phyloP scores from a whole-genome alignment of 2,797 vertebrate genomes.

The Paramormyrops hopkinsi region DNA sequence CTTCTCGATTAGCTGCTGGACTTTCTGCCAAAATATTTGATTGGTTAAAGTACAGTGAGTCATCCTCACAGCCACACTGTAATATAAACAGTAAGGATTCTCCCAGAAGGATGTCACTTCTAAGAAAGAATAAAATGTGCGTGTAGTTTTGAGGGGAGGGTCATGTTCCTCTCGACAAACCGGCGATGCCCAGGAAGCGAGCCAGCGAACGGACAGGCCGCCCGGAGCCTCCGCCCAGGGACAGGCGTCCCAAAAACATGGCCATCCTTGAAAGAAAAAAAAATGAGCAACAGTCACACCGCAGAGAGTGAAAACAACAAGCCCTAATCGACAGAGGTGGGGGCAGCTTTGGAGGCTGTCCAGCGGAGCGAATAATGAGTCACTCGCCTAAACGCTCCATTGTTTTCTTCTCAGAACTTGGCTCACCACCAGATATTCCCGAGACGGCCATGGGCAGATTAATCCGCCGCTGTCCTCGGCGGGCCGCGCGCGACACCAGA shows the following conservation, averaged over 20 bases:
- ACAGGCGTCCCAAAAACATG: not conserved
- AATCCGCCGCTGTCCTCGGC: not conserved
- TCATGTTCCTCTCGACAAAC: not conserved
- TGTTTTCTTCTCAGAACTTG: not conserved
- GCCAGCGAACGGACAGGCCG: not conserved
- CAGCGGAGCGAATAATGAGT: not conserved
- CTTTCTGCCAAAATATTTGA: not conserved
- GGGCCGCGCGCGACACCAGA: not conserved
- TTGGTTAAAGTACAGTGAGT: not conserved
- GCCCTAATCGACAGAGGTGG: not conserved
- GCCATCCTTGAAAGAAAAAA: not conserved
- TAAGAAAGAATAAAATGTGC: not conserved
- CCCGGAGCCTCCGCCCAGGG: not conserved
- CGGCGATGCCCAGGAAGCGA: not conserved
- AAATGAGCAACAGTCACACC: not conserved
- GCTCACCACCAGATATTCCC: not conserved
- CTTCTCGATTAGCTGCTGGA: not conserved
- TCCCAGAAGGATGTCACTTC: not conserved
- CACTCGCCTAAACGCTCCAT: not conserved
- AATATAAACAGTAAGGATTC: slow-evolving; percentile 1
- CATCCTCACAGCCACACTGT: not conserved
- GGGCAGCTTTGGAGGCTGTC: not conserved
- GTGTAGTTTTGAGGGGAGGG: not conserved
- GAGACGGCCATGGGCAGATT: not conserved
- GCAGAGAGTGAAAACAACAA: not conserved